Conservation (phyloP, 2,113 vertebrate species). For the Tychaedon coryphoeus region DNA sequence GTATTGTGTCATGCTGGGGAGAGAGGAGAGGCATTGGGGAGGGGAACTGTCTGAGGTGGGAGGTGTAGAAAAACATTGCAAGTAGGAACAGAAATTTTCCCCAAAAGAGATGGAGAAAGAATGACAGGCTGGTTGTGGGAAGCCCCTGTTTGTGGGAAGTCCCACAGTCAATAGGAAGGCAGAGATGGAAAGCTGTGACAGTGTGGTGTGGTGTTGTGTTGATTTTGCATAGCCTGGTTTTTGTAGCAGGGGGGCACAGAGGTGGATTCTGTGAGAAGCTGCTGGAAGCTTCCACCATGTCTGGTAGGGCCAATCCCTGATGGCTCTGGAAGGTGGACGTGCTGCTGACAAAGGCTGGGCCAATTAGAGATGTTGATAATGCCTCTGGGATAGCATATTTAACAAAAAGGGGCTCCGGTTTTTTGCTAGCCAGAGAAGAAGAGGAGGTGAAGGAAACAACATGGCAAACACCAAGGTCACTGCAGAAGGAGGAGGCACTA, state of each 20-base stretch:
- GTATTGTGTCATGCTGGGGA: not conserved
- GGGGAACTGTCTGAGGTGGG: fast-evolving
- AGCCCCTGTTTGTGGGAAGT: not conserved
- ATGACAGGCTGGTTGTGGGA: not conserved
- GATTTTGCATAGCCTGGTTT: not conserved
- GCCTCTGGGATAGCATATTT: not conserved
- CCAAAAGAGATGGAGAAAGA: not conserved
- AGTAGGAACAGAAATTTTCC: not conserved
- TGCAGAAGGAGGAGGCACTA: fast-evolving
- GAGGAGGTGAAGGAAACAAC: not conserved
- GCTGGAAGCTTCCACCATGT: not conserved
- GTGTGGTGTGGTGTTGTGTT: not conserved
- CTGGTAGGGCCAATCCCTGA: not conserved
- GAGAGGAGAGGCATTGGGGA: fast-evolving
- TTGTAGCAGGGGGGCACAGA: fast-evolving
- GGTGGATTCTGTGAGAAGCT: not conserved
- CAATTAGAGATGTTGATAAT: fast-evolving
- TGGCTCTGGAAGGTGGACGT: not conserved
- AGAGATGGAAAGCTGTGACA: not conserved
- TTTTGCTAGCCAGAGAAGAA: not conserved
- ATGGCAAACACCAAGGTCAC: not conserved
- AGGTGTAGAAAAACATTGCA: not conserved
- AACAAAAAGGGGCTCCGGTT: not conserved
- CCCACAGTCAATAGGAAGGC: fast-evolving
- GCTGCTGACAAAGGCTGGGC: not conserved